Conservation (phyloP, 1,140 invertebrate genomes). For the Saccostrea glomerata region DNA sequence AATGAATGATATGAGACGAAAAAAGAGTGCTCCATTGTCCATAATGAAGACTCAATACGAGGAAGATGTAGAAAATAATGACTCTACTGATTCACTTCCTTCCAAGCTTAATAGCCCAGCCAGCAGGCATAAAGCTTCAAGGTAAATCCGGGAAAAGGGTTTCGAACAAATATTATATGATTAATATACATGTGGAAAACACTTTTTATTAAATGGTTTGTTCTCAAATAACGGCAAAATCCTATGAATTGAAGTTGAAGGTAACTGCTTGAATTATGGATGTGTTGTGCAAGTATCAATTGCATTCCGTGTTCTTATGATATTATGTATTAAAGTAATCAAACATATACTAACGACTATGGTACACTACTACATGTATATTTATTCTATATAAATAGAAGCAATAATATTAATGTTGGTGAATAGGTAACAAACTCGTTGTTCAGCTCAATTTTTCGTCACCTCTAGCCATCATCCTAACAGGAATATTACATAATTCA, state of each 20-base stretch:
- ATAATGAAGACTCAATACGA: neutral
- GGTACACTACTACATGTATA: no score
- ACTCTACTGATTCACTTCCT: neutral
- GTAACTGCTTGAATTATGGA: no score
- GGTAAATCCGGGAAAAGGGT: neutral
- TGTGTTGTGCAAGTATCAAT: no score
- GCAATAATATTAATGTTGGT: neutral
- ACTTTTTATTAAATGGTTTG: no score
- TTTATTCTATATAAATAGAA: no score
- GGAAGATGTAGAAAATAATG: neutral
- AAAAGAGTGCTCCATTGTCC: slow-evolving; percentile 34
- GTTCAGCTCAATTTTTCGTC: neutral
- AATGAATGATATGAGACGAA: slow-evolving; percentile 6
- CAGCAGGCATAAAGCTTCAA: slow-evolving; percentile 36
- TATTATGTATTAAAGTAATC: no score
- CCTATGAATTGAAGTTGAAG: no score
- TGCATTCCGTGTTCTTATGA: no score
- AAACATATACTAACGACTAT: no score
- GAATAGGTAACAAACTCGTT: neutral
- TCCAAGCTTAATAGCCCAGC: neutral
- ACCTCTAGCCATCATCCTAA: neutral
- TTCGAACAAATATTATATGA: no score
- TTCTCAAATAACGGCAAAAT: no score
- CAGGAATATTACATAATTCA: neutral
- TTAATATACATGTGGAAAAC: no score